Conservation (phyloP, 2,113 vertebrate species). For the Dicaeum eximium region DNA sequence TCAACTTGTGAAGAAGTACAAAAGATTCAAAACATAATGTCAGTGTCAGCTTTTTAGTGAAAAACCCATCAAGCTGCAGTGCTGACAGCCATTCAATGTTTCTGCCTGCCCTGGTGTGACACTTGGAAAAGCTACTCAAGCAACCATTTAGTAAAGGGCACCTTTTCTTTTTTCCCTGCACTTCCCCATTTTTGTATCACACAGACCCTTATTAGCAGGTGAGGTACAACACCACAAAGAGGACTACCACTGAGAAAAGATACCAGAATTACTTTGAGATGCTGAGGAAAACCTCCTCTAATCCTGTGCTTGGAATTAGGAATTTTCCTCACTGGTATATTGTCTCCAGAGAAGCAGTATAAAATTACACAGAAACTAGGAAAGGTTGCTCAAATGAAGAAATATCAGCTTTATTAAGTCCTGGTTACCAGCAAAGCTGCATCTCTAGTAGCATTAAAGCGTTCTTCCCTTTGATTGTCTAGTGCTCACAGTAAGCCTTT, state of each 20-base stretch:
- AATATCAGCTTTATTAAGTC: not conserved
- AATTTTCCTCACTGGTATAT: not conserved
- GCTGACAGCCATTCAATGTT: not conserved
- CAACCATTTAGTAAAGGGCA: not conserved
- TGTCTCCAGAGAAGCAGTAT: not conserved
- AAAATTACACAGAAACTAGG: not conserved
- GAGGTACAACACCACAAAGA: not conserved
- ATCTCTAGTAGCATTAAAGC: not conserved
- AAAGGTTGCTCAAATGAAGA: not conserved
- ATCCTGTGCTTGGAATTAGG: not conserved
- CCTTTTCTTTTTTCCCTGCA: not conserved
- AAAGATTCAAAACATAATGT: not conserved
- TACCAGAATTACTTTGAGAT: not conserved
- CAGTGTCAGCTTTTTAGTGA: not conserved
- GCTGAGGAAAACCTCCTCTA: not conserved
- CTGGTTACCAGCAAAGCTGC: not conserved
- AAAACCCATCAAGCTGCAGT: not conserved
- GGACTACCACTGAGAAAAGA: not conserved
- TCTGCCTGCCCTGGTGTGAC: not conserved
- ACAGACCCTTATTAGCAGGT: not conserved
- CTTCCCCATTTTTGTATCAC: not conserved
- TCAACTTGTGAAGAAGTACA: not conserved
- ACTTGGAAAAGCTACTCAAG: fast-evolving
- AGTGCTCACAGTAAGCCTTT: not conserved
- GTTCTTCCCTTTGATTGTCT: not conserved